Evolutionary conservation across 2,113 vertebrate genomes (phyloP).

Genomic region (Miniopterus natalensis): DNA sequence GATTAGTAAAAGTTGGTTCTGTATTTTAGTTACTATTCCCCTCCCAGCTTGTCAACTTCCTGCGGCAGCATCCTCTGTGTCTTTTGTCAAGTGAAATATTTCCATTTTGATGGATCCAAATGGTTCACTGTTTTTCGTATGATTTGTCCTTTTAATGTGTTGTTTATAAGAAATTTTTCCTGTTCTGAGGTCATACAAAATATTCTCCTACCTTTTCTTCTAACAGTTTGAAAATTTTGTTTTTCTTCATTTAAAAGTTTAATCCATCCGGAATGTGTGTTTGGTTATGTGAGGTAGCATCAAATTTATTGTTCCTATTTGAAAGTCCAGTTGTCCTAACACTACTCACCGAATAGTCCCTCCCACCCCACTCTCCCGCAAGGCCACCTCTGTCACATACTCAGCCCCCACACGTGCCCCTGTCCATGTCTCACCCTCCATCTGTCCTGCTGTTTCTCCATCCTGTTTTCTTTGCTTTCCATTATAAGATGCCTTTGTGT

Average conservation of each 20-base stretch:
- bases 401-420: accelerated
- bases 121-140: not conserved
- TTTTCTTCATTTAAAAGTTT: conserved; percentile 23
- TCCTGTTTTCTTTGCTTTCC: not conserved
- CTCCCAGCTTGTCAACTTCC: not conserved
- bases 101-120: not conserved
- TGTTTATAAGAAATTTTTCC: not conserved
- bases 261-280: not conserved
- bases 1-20: not conserved
- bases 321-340: not conserved
- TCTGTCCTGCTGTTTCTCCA: too few relatives aligned
- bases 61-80: not conserved
- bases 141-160: not conserved
- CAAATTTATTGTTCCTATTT: not conserved
- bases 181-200: not conserved
- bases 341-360: not conserved
- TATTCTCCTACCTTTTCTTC: not conserved
- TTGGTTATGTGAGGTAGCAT: not conserved
- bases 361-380: accelerated
- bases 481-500: not conserved
- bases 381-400: accelerated
- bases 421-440: accelerated
- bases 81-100: not conserved
- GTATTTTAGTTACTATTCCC: not conserved
- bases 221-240: not conserved